Conservation (phyloP, 2,888 invertebrate species). For the Malthinus seriepunctatus region DNA sequence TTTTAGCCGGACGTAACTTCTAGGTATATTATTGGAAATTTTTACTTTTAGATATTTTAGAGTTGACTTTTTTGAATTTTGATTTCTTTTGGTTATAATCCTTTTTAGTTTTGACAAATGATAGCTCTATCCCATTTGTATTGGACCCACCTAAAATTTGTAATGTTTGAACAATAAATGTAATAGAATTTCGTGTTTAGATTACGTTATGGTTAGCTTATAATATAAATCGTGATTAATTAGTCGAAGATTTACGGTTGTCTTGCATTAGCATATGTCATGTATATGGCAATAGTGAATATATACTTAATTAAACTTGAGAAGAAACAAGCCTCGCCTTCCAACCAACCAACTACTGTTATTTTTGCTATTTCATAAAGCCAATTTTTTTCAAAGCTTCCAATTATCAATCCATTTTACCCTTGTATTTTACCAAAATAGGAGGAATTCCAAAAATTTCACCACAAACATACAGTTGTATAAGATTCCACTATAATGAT, state of each 20-base stretch:
- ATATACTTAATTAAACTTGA: constrained; percentile 10
- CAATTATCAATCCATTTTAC: no score
- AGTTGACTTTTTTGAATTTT: constrained; percentile 23
- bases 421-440: background rate
- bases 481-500: constrained; percentile 3
- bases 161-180: no score
- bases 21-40: constrained; percentile 21
- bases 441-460: background rate
- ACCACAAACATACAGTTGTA: background rate
- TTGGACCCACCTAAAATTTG: no score
- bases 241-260: constrained; percentile 11
- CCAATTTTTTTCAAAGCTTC: no score
- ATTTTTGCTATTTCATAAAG: no score
- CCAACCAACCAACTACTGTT: no score
- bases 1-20: constrained; percentile 22
- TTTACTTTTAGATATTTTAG: constrained; percentile 17
- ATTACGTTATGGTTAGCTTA: background rate
- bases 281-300: constrained; percentile 5
- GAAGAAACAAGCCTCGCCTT: background rate
- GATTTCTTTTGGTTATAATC: background rate
- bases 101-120: background rate
- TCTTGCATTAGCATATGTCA: constrained; percentile 15
- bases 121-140: no score
- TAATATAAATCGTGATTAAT: constrained; percentile 14
- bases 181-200: no score